These are phyloP conservation scores for Drosophila kikkawai DNA, from an alignment of 1,140 invertebrate genomes.

Conservation along the genomic window DNA sequence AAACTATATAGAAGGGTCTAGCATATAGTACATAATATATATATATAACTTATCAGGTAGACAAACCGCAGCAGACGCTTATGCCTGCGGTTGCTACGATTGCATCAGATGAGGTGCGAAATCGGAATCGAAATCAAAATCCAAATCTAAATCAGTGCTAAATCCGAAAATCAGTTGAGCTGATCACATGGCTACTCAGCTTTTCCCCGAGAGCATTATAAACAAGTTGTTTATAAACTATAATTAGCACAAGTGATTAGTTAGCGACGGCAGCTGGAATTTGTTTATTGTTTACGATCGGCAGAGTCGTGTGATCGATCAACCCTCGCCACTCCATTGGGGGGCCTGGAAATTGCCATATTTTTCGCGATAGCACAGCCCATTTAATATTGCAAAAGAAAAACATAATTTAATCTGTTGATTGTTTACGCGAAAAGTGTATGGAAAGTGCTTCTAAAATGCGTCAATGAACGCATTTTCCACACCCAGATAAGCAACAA, in stretches of 20 bases:
- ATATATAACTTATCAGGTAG: constrained; percentile 53
- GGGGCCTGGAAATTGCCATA: constrained; percentile 46
- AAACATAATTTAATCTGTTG: constrained; percentile 69
- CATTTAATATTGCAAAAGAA: constrained; percentile 60
- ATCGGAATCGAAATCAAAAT: constrained; percentile 30
- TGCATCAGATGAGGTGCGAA: constrained; percentile 61
- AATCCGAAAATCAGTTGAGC: constrained; percentile 33
- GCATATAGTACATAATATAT: neutral
- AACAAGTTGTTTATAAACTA: constrained; percentile 61
- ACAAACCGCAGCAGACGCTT: constrained; percentile 55
- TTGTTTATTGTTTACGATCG: constrained; percentile 56
- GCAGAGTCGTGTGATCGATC: constrained; percentile 53
- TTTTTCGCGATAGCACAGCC: constrained; percentile 53
- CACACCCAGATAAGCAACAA: constrained; percentile 47
- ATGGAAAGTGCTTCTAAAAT: constrained; percentile 58
- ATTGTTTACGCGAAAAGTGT: constrained; percentile 69
- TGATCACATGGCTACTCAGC: constrained; percentile 23
- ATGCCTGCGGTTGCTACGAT: constrained; percentile 56
- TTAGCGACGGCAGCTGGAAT: constrained; percentile 29
- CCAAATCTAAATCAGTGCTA: constrained; percentile 17
- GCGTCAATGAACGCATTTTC: constrained; percentile 80
- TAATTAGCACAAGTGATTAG: constrained; percentile 49
- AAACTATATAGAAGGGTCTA: constrained; percentile 5
- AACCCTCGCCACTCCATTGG: constrained; percentile 53
- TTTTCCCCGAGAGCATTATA: constrained; percentile 30